Base-by-base conservation (phyloP, 2,888 invertebrate species). In the Hirudinaria manillensis region DNA sequence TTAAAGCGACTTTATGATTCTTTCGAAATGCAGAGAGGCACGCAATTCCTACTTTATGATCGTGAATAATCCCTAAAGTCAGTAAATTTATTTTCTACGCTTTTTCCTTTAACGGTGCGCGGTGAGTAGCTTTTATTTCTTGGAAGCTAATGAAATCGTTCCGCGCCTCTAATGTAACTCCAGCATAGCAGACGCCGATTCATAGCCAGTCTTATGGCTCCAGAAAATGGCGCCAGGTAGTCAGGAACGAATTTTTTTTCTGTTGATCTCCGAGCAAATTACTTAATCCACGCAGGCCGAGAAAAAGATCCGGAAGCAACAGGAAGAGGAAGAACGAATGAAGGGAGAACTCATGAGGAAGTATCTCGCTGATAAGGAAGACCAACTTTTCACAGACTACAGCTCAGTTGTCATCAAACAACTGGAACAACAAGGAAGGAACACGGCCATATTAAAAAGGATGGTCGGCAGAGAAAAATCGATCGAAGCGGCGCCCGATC, bases 211-310 rank as follows among this genome's bases (percentile, higher is more conserved):
- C 13, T 45, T 10, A 45, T 45, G 45, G 45, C 45, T 45, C 45
- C 45, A 16, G 45, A 10, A 45, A 45, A 45, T 45, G 16, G 45
- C 45, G 45, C 45, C 45, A 7, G 10, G 16, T 45, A 45, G 16
- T 16, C 45, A 67, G n/a, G 19, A 7, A 4, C 32, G 2, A 27
- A 1, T 2, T 7, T 21, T 32, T 29, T 27, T 68, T 32, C 13
- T 16, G 34, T 7, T 68, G 27, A 34, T 36, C 21, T 61, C 21
- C 10, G 6, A n/a, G 21, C 13, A 68, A 68, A 34, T n/a, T 32
- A 4, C 34, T n/a, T 68, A 70, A 45, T 6, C 27, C 10, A 21
- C 6, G 27, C 67, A 67, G 55, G 67, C 36, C n/a, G 74, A 68
- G 45, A 32, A 32, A 51, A 68, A 51, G 32, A 51, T 16, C 10